Base-by-base conservation (phyloP, 2,888 invertebrate species). In the Lutraria lutraria region DNA sequence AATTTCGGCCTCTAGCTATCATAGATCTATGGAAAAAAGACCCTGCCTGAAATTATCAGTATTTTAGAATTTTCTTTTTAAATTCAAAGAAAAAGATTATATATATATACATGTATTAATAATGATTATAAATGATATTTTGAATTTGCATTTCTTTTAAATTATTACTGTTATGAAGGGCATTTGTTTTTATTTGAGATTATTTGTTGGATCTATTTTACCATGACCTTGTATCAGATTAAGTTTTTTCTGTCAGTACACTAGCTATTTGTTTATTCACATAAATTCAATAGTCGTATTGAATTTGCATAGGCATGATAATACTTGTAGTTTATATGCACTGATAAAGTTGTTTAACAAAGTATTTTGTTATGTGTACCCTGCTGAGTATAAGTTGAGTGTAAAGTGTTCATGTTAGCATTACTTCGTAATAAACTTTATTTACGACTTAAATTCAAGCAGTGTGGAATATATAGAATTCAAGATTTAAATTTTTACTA, bases 221-320 rank as follows among this genome's bases (percentile, higher is more conserved):
- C 34, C 21, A 16, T 76, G 76, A 76, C 76, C 76, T 31, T 76
- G 31, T 76, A 76, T 76, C 21, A 31, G 76, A 34, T 76, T 19
- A 34, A 76, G 4, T 76, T 43, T 16, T 15, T 4, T 72, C 72
- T 72, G 72, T 63, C 72, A 72, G 34, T 76, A 76, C 76, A 76
- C 76, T 25, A 25, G 15, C 31, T 1, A 31, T 31, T 31, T 31
- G 63, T 68, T 25, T 25, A 68, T 76, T 76, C 16, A n/a, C 76
- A 25, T 76, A n/a, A n/a, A n/a, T 76, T 76, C 15, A 76, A 76
- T 31, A 76, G 76, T 76, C n/a, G 19, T 76, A 76, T 76, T 76
- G 29, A 31, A 76, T 34, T 21, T 76, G 76, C 76, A 31, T 31
- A 76, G 76, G 34, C 76, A 34, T 76, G 76, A 76, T 19, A 15